phyloP scores from a whole-genome alignment of 2,797 vertebrate species.

The Tiaroga cobitis region DNA sequence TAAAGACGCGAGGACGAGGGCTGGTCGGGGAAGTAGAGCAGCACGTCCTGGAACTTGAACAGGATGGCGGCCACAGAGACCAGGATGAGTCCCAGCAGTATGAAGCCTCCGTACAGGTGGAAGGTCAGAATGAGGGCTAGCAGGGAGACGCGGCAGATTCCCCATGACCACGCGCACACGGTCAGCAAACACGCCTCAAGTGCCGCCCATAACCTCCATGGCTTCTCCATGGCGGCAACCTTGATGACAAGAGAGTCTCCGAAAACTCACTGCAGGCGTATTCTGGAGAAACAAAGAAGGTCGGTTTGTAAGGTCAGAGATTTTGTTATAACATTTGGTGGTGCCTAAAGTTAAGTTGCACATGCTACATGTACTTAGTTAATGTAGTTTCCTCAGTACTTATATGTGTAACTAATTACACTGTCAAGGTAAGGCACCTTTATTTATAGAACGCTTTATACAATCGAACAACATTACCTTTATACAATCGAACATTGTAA shows the following conservation, averaged over 20 bases:
- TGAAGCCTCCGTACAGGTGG: conserved; percentile 91
- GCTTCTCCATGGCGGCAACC: conserved; percentile 89
- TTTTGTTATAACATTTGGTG: not conserved
- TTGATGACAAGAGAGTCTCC: conserved; percentile 41
- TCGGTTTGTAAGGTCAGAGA: not conserved
- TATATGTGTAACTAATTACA: too few species aligned
- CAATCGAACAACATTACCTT: not conserved
- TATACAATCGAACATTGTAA: not conserved
- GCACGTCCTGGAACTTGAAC: conserved; percentile 96
- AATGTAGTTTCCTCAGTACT: too few species aligned
- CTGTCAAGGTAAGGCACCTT: not conserved
- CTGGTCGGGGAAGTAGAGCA: conserved; percentile 98
- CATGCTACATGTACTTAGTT: not conserved
- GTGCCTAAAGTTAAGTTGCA: not conserved
- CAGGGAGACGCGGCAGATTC: conserved; percentile 92
- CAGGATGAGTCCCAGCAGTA: conserved; percentile 91
- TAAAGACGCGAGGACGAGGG: conserved; percentile 97
- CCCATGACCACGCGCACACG: conserved; percentile 94
- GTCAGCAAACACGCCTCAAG: conserved; percentile 88
- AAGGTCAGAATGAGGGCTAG: conserved; percentile 97
- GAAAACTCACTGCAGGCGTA: conserved; percentile 43
- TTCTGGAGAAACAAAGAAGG: conserved; percentile 42
- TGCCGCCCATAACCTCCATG: conserved; percentile 92
- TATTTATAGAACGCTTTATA: not conserved
- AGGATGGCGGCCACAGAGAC: conserved; percentile 93